Evolutionary conservation across 64 coral and sea anemone genomes (phyloP).

Genomic region (Acropora yongei): DNA sequence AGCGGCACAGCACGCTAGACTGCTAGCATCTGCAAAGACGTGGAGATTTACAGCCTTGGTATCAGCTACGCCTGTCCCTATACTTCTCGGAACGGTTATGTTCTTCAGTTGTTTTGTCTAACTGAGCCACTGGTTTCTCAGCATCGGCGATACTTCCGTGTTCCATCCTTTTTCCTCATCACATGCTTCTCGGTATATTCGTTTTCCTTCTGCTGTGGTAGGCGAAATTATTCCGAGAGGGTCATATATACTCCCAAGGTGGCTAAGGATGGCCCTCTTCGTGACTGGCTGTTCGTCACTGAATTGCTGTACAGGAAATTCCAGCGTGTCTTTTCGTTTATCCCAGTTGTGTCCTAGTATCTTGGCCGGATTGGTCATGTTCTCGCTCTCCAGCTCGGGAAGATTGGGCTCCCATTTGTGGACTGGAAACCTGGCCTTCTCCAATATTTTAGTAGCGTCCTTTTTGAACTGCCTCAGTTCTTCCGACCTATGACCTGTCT

Average conservation of each 20-base stretch:
- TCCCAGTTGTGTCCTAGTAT: conserved; percentile 26
- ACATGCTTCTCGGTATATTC: conserved; percentile 44
- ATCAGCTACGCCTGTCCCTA: neutral
- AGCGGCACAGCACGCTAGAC: conserved; percentile 25
- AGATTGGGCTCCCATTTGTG: conserved; percentile 30
- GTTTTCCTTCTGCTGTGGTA: conserved; percentile 32
- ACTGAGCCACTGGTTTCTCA: conserved; percentile 18
- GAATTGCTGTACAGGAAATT: neutral
- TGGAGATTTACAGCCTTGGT: conserved; percentile 12
- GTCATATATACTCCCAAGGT: conserved; percentile 26
- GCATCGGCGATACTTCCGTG: neutral
- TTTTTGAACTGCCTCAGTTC: no score
- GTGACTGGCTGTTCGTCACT: conserved; percentile 10
- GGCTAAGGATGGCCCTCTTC: conserved; percentile 7
- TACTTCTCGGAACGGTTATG: neutral
- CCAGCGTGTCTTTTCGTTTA: conserved; percentile 19
- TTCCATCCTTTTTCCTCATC: conserved; percentile 43
- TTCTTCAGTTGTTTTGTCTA: conserved; percentile 15
- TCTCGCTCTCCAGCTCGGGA: neutral
- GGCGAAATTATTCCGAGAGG: conserved; percentile 56
- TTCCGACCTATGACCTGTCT: no score
- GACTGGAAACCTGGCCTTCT: conserved; percentile 28
- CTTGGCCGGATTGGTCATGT: conserved; percentile 1
- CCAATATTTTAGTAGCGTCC: neutral
- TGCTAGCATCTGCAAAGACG: conserved; percentile 47